Percentiles rank a stretch among this genome's conserved stretches.
Evolutionary conservation across 2,113 vertebrate species (phyloP).

Genomic region (Varanus salvator): DNA sequence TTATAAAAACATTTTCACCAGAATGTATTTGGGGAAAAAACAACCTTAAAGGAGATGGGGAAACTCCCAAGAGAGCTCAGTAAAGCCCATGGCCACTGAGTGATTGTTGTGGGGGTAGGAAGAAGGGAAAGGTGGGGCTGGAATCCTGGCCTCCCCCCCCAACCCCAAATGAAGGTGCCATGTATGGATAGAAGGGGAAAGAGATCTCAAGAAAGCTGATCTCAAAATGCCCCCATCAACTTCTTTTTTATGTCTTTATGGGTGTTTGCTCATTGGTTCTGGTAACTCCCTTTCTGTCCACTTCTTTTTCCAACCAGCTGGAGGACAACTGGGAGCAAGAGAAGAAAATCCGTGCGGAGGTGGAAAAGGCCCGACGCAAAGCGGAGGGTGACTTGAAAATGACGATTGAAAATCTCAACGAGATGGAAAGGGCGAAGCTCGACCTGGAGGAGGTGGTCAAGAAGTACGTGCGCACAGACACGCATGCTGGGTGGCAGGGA

Average conservation of each 20-base stretch:
- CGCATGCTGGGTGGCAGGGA: background rate
- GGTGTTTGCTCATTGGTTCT: background rate
- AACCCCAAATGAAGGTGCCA: background rate
- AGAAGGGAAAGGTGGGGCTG: too few species aligned
- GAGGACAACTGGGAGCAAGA: conserved; percentile 78
- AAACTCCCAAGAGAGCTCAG: too few species aligned
- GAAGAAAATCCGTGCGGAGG: conserved; percentile 77
- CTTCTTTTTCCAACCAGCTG: conserved; percentile 33
- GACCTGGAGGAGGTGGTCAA: conserved; percentile 77
- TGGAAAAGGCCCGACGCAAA: conserved; percentile 75
- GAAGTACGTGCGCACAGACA: conserved; percentile 59
- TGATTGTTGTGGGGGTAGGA: too few species aligned
- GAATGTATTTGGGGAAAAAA: too few species aligned
- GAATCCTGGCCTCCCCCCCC: too few species aligned
- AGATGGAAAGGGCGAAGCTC: conserved; percentile 75
- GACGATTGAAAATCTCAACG: conserved; percentile 72
- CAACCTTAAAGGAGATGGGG: too few species aligned
- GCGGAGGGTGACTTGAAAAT: conserved; percentile 78
- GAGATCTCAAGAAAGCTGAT: background rate
- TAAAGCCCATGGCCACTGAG: too few species aligned
- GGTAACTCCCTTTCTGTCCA: background rate
- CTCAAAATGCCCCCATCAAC: background rate
- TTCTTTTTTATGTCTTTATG: background rate
- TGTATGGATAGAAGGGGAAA: too few species aligned
- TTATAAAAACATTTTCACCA: too few species aligned